A percentile compares a stretch with the other conserved stretches of the same genome.
phyloP scores from a whole-genome alignment of 2,888 invertebrate species.

The Aphrophora alni region DNA sequence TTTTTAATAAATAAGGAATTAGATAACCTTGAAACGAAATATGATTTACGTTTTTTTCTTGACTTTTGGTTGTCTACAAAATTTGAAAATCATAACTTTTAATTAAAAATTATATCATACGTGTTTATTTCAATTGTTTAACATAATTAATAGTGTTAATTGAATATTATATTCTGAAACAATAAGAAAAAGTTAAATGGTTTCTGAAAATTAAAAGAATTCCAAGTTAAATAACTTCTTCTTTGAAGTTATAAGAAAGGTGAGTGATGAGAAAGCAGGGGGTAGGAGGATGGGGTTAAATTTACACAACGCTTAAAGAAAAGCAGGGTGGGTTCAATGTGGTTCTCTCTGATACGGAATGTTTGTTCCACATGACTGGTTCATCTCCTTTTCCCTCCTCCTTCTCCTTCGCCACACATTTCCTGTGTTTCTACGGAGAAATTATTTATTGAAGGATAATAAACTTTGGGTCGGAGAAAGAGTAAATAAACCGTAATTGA shows the following conservation, averaged over 20 bases:
- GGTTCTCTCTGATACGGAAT: neutral
- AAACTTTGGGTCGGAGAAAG: slow-evolving; percentile 2
- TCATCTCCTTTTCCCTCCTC: neutral
- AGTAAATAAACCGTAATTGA: neutral
- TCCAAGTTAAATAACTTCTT: neutral
- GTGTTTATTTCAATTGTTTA: too few relatives aligned
- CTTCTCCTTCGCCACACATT: neutral
- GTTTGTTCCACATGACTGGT: neutral
- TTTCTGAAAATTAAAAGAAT: neutral
- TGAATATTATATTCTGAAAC: too few relatives aligned
- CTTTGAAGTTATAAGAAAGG: neutral
- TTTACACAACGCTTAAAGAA: slow-evolving; percentile 6
- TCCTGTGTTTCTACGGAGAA: slow-evolving; percentile 1
- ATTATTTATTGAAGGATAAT: slow-evolving; percentile 9
- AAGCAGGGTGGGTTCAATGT: neutral
- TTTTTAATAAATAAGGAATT: too few relatives aligned
- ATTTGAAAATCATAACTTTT: too few relatives aligned
- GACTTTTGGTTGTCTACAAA: too few relatives aligned
- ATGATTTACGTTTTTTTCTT: too few relatives aligned
- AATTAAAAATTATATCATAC: too few relatives aligned
- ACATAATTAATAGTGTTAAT: too few relatives aligned
- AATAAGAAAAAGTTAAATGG: too few relatives aligned
- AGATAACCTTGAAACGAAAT: too few relatives aligned
- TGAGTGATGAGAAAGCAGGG: too few relatives aligned
- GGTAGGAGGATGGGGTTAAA: neutral